phyloP scores from a whole-genome alignment of 2,888 invertebrate species.

The Congeria kusceri region DNA sequence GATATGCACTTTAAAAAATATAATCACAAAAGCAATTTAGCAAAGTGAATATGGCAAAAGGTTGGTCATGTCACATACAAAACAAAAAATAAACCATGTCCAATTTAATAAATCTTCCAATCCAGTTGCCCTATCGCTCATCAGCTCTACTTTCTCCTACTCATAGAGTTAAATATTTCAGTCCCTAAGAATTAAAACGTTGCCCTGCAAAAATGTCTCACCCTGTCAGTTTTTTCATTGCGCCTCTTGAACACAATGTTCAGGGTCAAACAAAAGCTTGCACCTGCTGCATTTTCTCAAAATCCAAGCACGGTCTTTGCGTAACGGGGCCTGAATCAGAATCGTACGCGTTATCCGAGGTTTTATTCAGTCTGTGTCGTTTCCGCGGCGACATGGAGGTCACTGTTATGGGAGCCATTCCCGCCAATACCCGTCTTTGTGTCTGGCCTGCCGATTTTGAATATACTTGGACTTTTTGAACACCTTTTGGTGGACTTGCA shows the following conservation, averaged over 20 bases:
- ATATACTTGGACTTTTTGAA: conserved; percentile 90
- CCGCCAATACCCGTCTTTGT: conserved; percentile 84
- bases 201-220: conserved; percentile 46
- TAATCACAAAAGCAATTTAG: too few species aligned
- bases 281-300: conserved; percentile 95
- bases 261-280: conserved; percentile 52
- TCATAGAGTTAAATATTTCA: neutral
- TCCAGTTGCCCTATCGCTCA: too few species aligned
- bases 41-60: too few species aligned
- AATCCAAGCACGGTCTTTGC: conserved; percentile 95
- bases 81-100: too few species aligned
- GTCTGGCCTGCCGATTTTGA: conserved; percentile 83
- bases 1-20: too few species aligned
- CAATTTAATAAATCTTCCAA: too few species aligned
- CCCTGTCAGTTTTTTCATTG: conserved; percentile 19
- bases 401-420: conserved; percentile 78
- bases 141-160: neutral
- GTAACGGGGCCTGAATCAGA: conserved; percentile 82
- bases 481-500: conserved; percentile 95
- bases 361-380: conserved; percentile 88
- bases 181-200: neutral
- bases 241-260: conserved; percentile 22
- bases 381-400: conserved; percentile 87
- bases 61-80: too few species aligned
- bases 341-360: conserved; percentile 83